phyloP scores from a whole-genome alignment of 2,113 vertebrate species.

The Aythya baeri region DNA sequence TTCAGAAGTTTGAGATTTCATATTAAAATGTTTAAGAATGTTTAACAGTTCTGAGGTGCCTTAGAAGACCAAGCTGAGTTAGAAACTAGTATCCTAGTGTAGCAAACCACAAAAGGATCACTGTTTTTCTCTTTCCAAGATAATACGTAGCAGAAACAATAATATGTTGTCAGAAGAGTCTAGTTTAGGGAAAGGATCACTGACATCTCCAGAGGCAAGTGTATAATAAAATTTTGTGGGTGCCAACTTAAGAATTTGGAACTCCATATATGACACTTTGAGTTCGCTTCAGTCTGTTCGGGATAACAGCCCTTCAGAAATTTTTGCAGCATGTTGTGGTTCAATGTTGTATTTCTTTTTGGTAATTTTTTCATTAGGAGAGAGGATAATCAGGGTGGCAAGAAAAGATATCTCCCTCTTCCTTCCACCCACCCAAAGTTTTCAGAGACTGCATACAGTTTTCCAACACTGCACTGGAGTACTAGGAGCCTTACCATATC shows the following conservation, averaged over 20 bases:
- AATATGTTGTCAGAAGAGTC: not conserved
- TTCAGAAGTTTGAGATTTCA: not conserved
- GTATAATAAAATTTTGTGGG: not conserved
- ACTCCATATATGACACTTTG: not conserved
- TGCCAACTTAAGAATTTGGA: not conserved
- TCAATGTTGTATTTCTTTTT: not conserved
- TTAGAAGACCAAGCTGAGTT: not conserved
- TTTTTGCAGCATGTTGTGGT: not conserved
- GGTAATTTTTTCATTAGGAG: not conserved
- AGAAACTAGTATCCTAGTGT: not conserved
- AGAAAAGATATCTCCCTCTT: not conserved
- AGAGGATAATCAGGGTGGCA: not conserved
- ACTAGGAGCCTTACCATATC: conserved; percentile 87
- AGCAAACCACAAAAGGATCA: not conserved
- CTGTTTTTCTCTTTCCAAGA: not conserved
- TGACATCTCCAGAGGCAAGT: not conserved
- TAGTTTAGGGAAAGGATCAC: not conserved
- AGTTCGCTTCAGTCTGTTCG: not conserved
- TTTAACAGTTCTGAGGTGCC: too few species aligned
- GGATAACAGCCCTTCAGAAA: not conserved
- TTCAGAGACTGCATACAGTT: not conserved
- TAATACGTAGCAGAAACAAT: not conserved
- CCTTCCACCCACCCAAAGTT: not conserved
- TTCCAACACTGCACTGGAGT: not conserved
- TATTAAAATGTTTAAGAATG: not conserved